Base-by-base conservation (phyloP, 2,888 invertebrate genomes). In the Drosophila diplacantha region DNA sequence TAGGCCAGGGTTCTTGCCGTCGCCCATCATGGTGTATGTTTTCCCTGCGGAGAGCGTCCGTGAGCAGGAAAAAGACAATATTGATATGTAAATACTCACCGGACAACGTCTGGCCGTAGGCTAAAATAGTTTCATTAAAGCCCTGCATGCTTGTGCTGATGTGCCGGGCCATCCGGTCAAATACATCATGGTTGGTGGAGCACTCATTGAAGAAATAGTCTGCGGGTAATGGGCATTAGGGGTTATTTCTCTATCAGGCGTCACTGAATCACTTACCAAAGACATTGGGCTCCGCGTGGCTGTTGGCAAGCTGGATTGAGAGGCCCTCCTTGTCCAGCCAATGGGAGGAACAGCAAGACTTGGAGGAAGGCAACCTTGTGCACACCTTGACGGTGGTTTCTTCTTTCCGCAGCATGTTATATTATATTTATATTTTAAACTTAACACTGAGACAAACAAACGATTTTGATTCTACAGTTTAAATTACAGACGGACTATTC, bases 71-170 rank as follows among this genome's bases (percentile, higher is more conserved):
- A 18, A 16, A 11, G 18, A 3, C 1, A 18, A 8, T 31, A 32
- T 26, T 26, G 1, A 26, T 26, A 0, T 26, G 3, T 43, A 20
- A 32, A 11, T 31, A 58, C 68, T 38, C 70, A 54, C 96, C 97
- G 0, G 96, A 96, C 1, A 95, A 94, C 5, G 96, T 96, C 87
- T 96, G 96, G 8, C 96, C 96, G 86, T 97, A 97, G 0, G 96
- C 96, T 89, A 97, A 95, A 71, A 97, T 93, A 0, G 96, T 96
- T 2, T 95, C 96, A 86, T 95, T 95, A 75, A 94, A 92, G 3
- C 95, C 95, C 68, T 91, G 90, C 14, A 93, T 89, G 1, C 93
- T 92, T 0, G 93, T 91, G 67, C 92, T 92, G 67, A 95, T 93
- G 0, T 93, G 93, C 74, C 91, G 91, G 0, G 93, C 93, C 71